Conservation (phyloP, 1,140 invertebrate species). For the Zaprionus camerounensis region DNA sequence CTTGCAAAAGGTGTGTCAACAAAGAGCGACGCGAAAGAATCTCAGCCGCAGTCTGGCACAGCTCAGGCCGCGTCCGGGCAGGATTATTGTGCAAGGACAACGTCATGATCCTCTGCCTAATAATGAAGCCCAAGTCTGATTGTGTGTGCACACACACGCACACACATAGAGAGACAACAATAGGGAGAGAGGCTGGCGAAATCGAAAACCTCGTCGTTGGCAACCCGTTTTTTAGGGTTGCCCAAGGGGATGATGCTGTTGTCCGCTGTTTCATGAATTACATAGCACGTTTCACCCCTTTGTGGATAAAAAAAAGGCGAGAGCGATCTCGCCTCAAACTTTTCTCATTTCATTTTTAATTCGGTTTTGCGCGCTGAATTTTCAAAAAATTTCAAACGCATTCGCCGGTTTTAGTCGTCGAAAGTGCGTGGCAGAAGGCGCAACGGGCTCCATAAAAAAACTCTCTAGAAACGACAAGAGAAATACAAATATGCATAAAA, state of each 20-base stretch:
- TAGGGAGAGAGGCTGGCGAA: slow-evolving; percentile 60
- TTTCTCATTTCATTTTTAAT: slow-evolving; percentile 22
- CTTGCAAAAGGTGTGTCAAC: slow-evolving; percentile 46
- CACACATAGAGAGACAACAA: slow-evolving; percentile 39
- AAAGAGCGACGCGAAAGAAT: slow-evolving; percentile 32
- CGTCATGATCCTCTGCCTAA: slow-evolving; percentile 52
- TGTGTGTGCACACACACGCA: slow-evolving; percentile 20
- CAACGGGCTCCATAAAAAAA: slow-evolving; percentile 42
- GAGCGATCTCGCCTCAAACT: slow-evolving; percentile 69
- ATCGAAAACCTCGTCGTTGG: slow-evolving; percentile 57
- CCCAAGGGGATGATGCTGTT: slow-evolving; percentile 65
- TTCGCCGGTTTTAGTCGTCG: slow-evolving; percentile 65
- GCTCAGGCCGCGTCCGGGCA: slow-evolving; percentile 9
- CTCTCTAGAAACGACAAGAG: neutral
- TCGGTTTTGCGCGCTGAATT: slow-evolving; percentile 42
- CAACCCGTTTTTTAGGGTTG: slow-evolving; percentile 64
- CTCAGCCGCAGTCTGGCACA: slow-evolving; percentile 40
- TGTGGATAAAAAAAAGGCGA: slow-evolving; percentile 55
- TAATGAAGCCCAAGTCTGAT: slow-evolving; percentile 39
- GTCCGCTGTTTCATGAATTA: slow-evolving; percentile 58
- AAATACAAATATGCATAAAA: neutral
- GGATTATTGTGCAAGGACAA: slow-evolving; percentile 73
- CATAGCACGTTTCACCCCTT: slow-evolving; percentile 69
- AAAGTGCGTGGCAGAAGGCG: slow-evolving; percentile 68
- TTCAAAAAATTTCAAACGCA: slow-evolving; percentile 59